Conservation (phyloP, 2,888 invertebrate species). For the Oeneis ivallda region DNA sequence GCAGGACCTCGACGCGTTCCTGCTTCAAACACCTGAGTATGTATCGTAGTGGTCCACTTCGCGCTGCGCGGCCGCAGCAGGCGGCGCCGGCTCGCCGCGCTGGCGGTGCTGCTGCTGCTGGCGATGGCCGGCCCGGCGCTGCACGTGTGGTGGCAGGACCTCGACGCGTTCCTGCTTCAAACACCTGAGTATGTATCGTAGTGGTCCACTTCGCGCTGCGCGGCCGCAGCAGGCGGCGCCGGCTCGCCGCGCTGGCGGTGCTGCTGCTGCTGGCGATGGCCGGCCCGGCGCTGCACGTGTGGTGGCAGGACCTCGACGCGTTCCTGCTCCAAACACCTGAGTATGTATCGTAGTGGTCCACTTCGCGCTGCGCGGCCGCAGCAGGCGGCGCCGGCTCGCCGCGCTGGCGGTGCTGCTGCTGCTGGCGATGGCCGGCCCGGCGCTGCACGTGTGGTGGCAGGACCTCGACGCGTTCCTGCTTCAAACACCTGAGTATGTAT, state of each 20-base stretch:
- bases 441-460: conserved; percentile 45
- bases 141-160: conserved; percentile 45
- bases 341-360: conserved; percentile 42
- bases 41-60: conserved; percentile 41
- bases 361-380: conserved; percentile 7
- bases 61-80: background rate
- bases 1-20: conserved; percentile 46
- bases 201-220: conserved; percentile 33
- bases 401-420: conserved; percentile 28
- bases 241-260: background rate
- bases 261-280: conserved; percentile 39
- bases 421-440: conserved; percentile 40
- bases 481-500: no score
- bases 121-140: conserved; percentile 41
- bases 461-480: conserved; percentile 47
- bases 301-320: conserved; percentile 46
- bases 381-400: background rate
- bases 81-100: background rate
- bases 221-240: background rate
- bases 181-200: no score
- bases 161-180: no score
- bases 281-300: conserved; percentile 44
- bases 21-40: no score
- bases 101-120: conserved; percentile 29
- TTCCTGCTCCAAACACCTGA: no score